Conservation (phyloP, 2,888 invertebrate genomes). For the Cerastis leucographa region DNA sequence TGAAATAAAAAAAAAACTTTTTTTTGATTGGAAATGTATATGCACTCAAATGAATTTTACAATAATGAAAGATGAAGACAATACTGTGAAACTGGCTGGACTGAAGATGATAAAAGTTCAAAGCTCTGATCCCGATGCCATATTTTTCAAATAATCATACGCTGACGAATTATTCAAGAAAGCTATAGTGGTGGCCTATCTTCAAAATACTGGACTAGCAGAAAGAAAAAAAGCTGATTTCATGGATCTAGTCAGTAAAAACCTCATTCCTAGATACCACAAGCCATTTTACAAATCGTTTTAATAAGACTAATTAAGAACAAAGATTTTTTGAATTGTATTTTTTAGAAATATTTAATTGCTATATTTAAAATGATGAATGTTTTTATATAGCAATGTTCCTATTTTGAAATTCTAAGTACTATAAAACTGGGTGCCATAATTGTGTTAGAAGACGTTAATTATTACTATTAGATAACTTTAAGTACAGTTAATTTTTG, state of each 20-base stretch:
- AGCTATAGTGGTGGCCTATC: constrained; percentile 28
- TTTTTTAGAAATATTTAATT: constrained; percentile 24
- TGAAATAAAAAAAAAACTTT: constrained; percentile 53
- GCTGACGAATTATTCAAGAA: constrained; percentile 32
- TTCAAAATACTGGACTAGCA: constrained; percentile 20
- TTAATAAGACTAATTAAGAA: constrained; percentile 20
- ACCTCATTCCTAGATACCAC: constrained; percentile 29
- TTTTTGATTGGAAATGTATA: constrained; percentile 56
- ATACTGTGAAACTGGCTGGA: constrained; percentile 29
- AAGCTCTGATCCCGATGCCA: too few species aligned
- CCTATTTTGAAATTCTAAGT: constrained; percentile 38
- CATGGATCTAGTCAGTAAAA: constrained; percentile 31
- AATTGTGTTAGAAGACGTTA: constrained; percentile 32
- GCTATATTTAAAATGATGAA: constrained; percentile 11
- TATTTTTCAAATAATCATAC: constrained; percentile 30
- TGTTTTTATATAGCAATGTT: constrained; percentile 36
- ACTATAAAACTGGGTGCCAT: constrained; percentile 19
- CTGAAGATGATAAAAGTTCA: too few species aligned
- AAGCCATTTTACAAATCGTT: constrained; percentile 26
- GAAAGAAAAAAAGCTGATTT: constrained; percentile 25
- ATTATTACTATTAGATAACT: constrained; percentile 42
- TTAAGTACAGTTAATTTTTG: constrained; percentile 19
- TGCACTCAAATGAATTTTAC: constrained; percentile 55
- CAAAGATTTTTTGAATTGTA: constrained; percentile 22
- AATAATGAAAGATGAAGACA: constrained; percentile 56